Evolutionary conservation across 2,797 vertebrate species (phyloP).

Genomic region (Anniella stebbinsi): DNA sequence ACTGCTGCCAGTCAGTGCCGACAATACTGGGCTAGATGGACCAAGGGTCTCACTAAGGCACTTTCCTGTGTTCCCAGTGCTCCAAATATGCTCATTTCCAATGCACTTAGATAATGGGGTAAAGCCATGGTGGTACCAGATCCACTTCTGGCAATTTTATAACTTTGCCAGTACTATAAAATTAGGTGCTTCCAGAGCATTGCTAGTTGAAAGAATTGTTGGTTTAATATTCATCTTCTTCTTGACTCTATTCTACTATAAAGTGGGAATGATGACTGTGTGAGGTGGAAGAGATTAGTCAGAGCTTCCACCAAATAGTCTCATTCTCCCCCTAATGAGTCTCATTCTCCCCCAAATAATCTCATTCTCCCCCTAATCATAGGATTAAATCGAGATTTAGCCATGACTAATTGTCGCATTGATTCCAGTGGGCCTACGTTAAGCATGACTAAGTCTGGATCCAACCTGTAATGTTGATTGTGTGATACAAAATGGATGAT

Average conservation of each 20-base stretch:
- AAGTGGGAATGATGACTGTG: background rate
- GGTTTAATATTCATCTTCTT: background rate
- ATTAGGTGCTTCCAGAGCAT: background rate
- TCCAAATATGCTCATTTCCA: background rate
- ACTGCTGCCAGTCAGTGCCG: too few relatives aligned
- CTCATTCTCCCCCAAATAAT: too few relatives aligned
- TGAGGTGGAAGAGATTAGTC: background rate
- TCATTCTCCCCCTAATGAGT: background rate
- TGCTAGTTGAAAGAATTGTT: background rate
- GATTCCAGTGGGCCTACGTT: background rate
- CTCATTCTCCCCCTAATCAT: background rate
- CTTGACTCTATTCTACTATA: background rate
- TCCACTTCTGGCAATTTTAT: background rate
- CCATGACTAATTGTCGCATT: background rate
- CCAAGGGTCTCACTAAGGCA: too few relatives aligned
- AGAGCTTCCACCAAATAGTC: background rate
- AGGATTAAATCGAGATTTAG: background rate
- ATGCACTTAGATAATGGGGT: background rate
- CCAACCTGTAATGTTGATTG: background rate
- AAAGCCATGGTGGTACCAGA: background rate
- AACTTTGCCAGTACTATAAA: background rate
- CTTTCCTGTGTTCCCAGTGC: too few relatives aligned
- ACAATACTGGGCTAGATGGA: too few relatives aligned
- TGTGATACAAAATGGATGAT: background rate
- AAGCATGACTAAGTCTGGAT: background rate